Evolutionary conservation across 2,888 invertebrate species (phyloP), one percentile per base, ranked within the genome.

Genomic region (Meganola albula): DNA sequence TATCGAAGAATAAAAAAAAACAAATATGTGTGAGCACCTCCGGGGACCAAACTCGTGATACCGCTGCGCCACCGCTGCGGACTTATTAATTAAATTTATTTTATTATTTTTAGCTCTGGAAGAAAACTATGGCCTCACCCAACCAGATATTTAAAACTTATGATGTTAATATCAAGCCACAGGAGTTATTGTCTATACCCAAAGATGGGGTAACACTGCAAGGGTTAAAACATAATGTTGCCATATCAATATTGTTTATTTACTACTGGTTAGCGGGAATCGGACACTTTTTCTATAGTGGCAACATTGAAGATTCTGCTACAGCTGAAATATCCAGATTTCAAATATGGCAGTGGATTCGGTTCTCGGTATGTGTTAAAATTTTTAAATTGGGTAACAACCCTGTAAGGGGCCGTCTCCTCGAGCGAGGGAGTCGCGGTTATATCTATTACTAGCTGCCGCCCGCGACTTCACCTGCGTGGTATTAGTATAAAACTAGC

Each of bases 261-360:
- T 90, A 89, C 56, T 86, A 91, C 47, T 92, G 92, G 92, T 61
- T 92, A 40, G 86, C 83, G 2, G 92, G 91, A 0, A 80, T 83
- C 13, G 92, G 92, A 0, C 90, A 91, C 57, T 92, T 91, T 65
- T 86, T 88, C 52, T 87, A 89, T 39, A 87, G 86, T 40, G 90
- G 89, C 7, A 84, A 87, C 12, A 88, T 92, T 12, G 92, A 92
- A 62, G 92, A 93, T 62, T 92, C 92, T 0, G 92, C 92, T 3
- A 92, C 92, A 0, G 92, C 92, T 1, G 92, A 93, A 69, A 92
- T 92, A 58, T 91, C 91, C 1, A 79, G 92, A 30, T 89, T 88
- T 12, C 92, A 92, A 71, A 85, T 92, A 34, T 92, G 92, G 92
- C 92, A 92, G 64, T 92, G 92, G 91, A 88, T 91, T 36, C 74